Conservation (phyloP, 2,888 invertebrate species). For the Synergus umbraculus region DNA sequence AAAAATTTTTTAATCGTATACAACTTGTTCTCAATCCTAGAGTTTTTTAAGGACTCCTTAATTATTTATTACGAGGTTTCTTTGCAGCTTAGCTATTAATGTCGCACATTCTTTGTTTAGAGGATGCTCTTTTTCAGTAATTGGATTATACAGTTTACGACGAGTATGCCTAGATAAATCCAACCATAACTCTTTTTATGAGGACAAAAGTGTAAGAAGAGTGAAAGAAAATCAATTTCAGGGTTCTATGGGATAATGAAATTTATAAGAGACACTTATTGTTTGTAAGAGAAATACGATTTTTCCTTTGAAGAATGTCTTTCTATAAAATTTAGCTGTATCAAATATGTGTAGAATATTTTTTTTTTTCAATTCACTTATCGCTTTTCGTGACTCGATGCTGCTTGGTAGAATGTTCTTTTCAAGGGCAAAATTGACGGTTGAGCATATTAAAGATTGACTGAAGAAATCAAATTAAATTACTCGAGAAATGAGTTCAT, state of each 20-base stretch:
- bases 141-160: conserved; percentile 6
- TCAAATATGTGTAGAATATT: neutral
- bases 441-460: no score
- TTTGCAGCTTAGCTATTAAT: neutral
- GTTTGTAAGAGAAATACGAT: neutral
- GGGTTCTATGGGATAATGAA: conserved; percentile 17
- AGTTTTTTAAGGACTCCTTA: neutral
- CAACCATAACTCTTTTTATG: neutral
- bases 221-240: conserved; percentile 21
- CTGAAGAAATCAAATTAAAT: no score
- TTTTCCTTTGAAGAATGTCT: neutral
- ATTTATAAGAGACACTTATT: conserved; percentile 22
- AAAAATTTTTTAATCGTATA: no score
- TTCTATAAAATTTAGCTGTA: neutral
- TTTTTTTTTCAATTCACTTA: neutral
- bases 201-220: conserved; percentile 13
- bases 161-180: neutral
- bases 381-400: no score
- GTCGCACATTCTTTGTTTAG: neutral
- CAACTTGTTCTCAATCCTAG: no score
- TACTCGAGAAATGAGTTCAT: no score
- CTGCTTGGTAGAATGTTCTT: no score
- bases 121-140: neutral
- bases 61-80: neutral
- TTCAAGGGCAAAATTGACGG: no score